phyloP scores from a whole-genome alignment of 1,140 invertebrate species.

The Hyposmocoma kahamanoa region DNA sequence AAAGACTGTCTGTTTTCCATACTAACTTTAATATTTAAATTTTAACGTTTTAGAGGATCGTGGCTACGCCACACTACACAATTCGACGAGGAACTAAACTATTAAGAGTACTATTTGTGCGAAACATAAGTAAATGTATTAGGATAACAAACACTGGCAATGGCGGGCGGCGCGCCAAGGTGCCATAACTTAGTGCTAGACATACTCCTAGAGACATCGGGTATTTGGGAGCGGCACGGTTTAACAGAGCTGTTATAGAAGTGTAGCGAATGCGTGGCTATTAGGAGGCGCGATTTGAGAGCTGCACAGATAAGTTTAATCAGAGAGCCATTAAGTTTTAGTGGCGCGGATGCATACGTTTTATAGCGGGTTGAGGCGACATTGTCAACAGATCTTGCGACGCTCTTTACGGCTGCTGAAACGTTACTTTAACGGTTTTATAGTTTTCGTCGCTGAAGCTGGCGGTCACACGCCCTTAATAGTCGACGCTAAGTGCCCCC shows the following conservation, averaged over 20 bases:
- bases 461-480: constrained; percentile 64
- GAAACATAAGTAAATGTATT: constrained; percentile 19
- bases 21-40: constrained; percentile 10
- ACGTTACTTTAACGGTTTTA: constrained; percentile 73
- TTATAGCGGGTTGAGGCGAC: constrained; percentile 62
- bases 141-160: constrained; percentile 21
- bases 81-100: constrained; percentile 7
- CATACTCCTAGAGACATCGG: constrained; percentile 7
- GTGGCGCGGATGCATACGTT: constrained; percentile 65
- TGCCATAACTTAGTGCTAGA: constrained; percentile 17
- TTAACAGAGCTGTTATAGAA: constrained; percentile 28
- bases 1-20: constrained; percentile 20
- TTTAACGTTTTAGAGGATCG: constrained; percentile 14
- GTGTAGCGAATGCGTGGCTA: constrained; percentile 26
- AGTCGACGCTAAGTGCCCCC: constrained; percentile 67
- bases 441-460: constrained; percentile 67
- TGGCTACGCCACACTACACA: constrained; percentile 4
- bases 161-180: constrained; percentile 22
- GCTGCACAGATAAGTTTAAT: constrained; percentile 66
- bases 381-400: constrained; percentile 71
- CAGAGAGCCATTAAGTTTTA: constrained; percentile 71
- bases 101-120: constrained; percentile 17
- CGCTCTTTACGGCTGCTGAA: constrained; percentile 70
- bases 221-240: constrained; percentile 13
- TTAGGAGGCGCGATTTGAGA: constrained; percentile 57